These are phyloP conservation scores for Psettodes erumei DNA, from an alignment of 2,113 vertebrate genomes.

Conservation along the genomic window DNA sequence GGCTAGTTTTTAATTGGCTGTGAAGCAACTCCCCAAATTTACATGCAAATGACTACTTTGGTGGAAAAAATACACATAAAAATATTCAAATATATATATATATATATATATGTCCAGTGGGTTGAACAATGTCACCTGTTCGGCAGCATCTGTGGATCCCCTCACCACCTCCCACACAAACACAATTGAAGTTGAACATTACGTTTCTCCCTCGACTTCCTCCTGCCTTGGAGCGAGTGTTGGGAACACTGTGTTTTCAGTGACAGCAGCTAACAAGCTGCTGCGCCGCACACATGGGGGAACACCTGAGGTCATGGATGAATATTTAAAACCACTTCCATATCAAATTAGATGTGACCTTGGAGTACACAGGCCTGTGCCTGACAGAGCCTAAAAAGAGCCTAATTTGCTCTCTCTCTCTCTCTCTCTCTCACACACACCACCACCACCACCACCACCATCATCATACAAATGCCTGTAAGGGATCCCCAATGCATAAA, in stretches of 20 bases:
- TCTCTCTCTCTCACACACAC: too few species aligned
- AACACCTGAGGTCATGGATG: conserved; percentile 75
- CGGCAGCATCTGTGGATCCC: conserved; percentile 10
- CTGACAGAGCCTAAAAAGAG: conserved; percentile 60
- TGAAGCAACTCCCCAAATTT: conserved; percentile 67
- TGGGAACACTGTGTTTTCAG: conserved; percentile 45
- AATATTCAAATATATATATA: too few species aligned
- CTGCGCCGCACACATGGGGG: conserved; percentile 12
- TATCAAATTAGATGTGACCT: conserved; percentile 80
- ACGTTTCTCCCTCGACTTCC: background rate
- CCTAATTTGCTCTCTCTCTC: conserved; percentile 63
- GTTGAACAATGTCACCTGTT: conserved; percentile 54
- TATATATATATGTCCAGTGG: conserved; percentile 24
- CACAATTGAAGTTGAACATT: conserved; percentile 20
- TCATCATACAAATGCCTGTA: conserved; percentile 51
- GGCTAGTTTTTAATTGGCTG: conserved; percentile 74
- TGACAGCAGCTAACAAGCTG: conserved; percentile 58
- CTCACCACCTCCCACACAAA: background rate
- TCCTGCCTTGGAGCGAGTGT: conserved; percentile 50
- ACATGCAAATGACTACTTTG: conserved; percentile 70
- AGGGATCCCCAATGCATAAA: conserved; percentile 35
- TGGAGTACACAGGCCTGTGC: conserved; percentile 64
- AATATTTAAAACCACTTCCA: conserved; percentile 78
- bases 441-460: too few species aligned
- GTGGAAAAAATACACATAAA: background rate